Base-by-base conservation (phyloP, 2,113 vertebrate genomes). In the Salvelinus sp. region DNA sequence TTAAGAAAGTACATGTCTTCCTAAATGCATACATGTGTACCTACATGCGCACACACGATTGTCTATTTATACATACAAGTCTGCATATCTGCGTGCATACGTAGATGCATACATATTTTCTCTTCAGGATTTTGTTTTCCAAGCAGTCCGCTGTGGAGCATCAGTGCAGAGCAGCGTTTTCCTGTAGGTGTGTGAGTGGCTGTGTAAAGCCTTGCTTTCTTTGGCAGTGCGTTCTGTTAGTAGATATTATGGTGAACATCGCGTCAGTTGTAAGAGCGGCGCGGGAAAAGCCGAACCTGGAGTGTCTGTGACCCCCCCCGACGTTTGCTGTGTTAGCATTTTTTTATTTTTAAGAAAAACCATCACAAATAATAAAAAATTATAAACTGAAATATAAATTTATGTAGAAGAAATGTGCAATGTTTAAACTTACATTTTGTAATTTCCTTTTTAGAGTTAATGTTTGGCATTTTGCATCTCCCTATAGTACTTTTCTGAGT, bases 241-340 rank as follows among this genome's bases (percentile, higher is more conserved):
- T 86, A 86, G 76, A 89, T 95, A 93, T 94, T 38, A 91, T 90
- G 93, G 93, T 96, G 94, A 96, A 94, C 94, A 95, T 95, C 92
- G 94, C 79, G 84, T 79, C 77, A 69, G 48, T 54, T 14, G 48
- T 78, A 50, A 38, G 68, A 88, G 90, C 93, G 92, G 93, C 95
- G 93, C 94, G 93, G 92, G 93, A 93, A 92, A 94, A 94, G 92
- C 90, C 91, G 93, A 93, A 96, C 92, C 90, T 94, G 92, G 91
- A 89, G 91, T 93, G 93, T 93, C 88, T 94, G 93, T 93, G 93
- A 93, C 85, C 84, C 75, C n/a, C 23, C 25, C 82, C 79, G 30
- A 33, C 33, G 93, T 92, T 95, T 95, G 90, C 85, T 92, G 93
- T 95, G 94, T 23, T 23, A 23, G 23, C 23, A 23, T 23, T 23